Conservation (phyloP, 1,140 invertebrate genomes). For the Caenorhabditis tropicalis region DNA sequence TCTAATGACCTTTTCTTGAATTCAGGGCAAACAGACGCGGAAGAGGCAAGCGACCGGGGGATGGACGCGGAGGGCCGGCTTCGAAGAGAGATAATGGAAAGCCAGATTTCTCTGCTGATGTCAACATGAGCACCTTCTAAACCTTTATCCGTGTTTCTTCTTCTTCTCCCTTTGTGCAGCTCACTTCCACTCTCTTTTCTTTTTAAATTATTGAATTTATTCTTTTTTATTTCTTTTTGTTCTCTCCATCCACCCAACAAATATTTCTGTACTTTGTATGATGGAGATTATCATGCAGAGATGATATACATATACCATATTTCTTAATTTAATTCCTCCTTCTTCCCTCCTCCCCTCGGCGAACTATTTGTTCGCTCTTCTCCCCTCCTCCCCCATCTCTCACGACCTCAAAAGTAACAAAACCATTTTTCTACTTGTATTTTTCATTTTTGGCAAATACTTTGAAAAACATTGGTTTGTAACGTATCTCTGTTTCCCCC, state of each 20-base stretch:
- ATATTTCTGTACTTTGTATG: background rate
- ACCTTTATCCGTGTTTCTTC: background rate
- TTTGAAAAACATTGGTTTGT: slow-evolving; percentile 17
- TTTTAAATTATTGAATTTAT: slow-evolving; percentile 21
- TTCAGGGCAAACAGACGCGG: slow-evolving; percentile 47
- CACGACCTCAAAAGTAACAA: slow-evolving; percentile 38
- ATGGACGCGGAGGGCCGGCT: slow-evolving; percentile 63
- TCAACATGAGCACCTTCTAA: slow-evolving; percentile 56
- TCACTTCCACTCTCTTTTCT: background rate
- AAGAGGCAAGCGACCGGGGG: slow-evolving; percentile 55
- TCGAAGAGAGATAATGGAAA: slow-evolving; percentile 64
- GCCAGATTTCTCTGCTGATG: slow-evolving; percentile 57
- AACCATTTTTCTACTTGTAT: background rate
- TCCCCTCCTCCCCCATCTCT: background rate
- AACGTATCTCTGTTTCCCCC: slow-evolving; percentile 27
- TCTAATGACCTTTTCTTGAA: background rate
- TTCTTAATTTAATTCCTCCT: background rate
- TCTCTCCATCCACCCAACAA: background rate
- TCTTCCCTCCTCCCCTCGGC: too few relatives aligned
- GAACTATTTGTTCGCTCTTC: background rate
- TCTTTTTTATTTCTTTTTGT: background rate
- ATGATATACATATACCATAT: slow-evolving; percentile 14
- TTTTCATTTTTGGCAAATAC: background rate
- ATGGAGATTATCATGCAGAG: background rate
- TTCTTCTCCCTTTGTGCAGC: background rate